A percentile compares a stretch with the other conserved stretches of the same genome.
phyloP scores from a whole-genome alignment of 1,140 invertebrate genomes.

The Monomorium pharaonis region DNA sequence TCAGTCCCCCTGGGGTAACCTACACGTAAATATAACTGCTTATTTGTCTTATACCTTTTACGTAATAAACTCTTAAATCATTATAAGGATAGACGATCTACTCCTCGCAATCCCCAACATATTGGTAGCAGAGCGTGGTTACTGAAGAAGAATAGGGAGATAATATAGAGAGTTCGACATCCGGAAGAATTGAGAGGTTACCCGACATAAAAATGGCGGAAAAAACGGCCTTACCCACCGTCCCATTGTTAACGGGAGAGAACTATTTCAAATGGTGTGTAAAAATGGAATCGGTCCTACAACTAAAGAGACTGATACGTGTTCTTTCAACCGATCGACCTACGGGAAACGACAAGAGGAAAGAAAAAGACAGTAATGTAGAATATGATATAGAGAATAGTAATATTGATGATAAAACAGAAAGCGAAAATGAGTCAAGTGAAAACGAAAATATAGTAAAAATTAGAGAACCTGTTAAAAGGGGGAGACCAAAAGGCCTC shows the following conservation, averaged over 20 bases:
- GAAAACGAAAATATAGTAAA: neutral
- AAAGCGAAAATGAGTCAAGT: neutral
- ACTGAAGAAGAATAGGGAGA: neutral
- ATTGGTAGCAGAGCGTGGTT: neutral
- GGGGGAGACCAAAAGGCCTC: neutral
- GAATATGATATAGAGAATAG: neutral
- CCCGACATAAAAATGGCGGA: constrained; percentile 8
- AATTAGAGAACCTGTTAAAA: neutral
- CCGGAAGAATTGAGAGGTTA: too few relatives aligned
- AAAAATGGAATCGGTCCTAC: constrained; percentile 2
- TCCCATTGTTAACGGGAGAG: neutral
- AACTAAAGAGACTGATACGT: neutral
- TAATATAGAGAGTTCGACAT: too few relatives aligned
- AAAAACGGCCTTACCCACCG: neutral
- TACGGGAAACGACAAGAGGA: neutral
- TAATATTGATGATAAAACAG: neutral
- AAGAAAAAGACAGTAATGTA: neutral
- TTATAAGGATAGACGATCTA: too few relatives aligned
- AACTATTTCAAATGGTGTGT: constrained; percentile 2
- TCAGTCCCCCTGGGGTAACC: too few relatives aligned
- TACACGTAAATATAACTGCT: too few relatives aligned
- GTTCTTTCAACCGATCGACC: neutral
- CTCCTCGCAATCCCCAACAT: too few relatives aligned
- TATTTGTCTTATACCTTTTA: too few relatives aligned
- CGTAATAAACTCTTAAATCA: too few relatives aligned